phyloP scores from a whole-genome alignment of 92 coral and sea anemone genomes.

The Palythoa heliodiscus region DNA sequence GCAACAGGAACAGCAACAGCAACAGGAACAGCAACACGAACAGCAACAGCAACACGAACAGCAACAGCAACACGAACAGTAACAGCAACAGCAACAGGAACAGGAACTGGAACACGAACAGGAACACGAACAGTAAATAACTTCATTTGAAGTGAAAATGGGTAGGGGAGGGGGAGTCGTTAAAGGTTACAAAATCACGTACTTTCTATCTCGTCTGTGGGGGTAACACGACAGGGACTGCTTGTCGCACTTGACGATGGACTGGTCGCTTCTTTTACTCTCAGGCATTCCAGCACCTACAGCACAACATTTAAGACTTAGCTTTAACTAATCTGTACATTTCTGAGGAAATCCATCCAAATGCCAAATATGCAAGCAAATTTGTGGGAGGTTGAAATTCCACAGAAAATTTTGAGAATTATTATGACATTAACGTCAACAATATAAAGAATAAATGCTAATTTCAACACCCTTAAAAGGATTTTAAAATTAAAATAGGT shows the following conservation, averaged over 20 bases:
- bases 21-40: no score
- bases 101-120: no score
- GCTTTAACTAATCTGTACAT: background rate
- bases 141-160: background rate
- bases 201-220: constrained; percentile 84
- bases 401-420: background rate
- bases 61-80: no score
- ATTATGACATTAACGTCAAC: background rate
- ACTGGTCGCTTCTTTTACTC: constrained; percentile 56
- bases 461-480: background rate
- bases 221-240: constrained; percentile 78
- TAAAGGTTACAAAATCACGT: constrained; percentile 6
- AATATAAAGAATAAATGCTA: background rate
- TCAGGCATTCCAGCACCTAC: constrained; percentile 71
- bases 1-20: no score
- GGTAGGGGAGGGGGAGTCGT: background rate
- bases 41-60: no score
- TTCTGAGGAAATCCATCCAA: background rate
- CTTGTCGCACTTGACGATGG: constrained; percentile 74
- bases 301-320: background rate
- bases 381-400: no score
- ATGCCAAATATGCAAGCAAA: no score
- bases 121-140: no score
- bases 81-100: no score
- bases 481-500: no score